Base-by-base conservation (phyloP, 2,888 invertebrate species). In the Acronicta psi region DNA sequence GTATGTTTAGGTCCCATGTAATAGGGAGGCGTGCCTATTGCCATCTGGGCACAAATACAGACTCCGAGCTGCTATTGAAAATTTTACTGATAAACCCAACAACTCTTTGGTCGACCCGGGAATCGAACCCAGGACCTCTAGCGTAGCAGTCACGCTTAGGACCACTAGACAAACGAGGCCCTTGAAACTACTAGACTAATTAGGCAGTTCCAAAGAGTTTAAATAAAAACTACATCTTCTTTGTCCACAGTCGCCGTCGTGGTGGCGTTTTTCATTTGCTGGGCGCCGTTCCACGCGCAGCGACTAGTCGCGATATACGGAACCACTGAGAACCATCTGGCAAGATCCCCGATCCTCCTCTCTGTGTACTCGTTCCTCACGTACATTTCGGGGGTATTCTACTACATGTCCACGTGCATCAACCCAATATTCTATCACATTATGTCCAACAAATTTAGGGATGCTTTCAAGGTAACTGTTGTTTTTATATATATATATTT, bases 261-360 rank as follows among this genome's bases (percentile, higher is more conserved):
- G 58, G 97, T 98, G 78, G 98, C 98, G 1, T 97, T 97, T 88
- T 97, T 97, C 91, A 94, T 98, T 25, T 98, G 98, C 89, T 98
- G 97, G 97, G 97, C 97, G 0, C 99, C 99, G 1, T 99, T 98
- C 91, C 99, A 99, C 89, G 97, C 98, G 0, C 99, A 99, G 86
- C 95, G 99, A 11, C 95, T 99, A 47, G 95, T 98, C 60, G 97
- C 97, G 10, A 96, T 97, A 62, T 96, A 98, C 88, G 95, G 96
- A 53, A 93, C 95, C 71, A 88, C 94, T 10, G 88, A 89, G 36
- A 79, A 91, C 61, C 89, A 94, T 45, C 73, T 71, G 10, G 89
- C 93, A 79, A 82, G 88, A 60, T 91, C 91, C 6, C 86, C 89
- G 64, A 71, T 92, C 53, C 89, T 96, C 40, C 90, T 94, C 51